Base-by-base conservation (phyloP, 2,797 vertebrate species). In the Protonibea diacanthus region DNA sequence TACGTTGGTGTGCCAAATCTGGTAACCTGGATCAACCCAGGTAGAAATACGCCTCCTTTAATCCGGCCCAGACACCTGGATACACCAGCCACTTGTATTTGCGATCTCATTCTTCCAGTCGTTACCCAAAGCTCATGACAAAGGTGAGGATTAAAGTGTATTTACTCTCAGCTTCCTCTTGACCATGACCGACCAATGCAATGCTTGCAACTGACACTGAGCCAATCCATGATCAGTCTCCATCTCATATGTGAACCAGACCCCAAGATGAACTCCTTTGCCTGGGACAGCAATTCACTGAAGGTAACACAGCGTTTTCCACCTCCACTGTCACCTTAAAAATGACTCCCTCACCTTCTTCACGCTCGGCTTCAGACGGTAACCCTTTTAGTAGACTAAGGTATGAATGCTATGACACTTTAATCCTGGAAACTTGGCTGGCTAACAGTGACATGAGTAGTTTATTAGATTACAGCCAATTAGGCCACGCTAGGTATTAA, bases 391-490 rank as follows among this genome's bases (percentile, higher is more conserved):
- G 17, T 14, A 25, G 61, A 51, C 10, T 20, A 44, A 44, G 18
- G 20, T 33, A 48, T 61, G 47, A 52, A 53, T 4, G 20, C 47
- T 51, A 48, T 25, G 49, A 21, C 42, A 48, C 52, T 27, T 62
- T 62, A 57, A 71, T 63, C 29, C 44, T 48, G 75, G 44, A 70
- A 70, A 57, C 42, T 47, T 55, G 65, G 74, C 64, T 33, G 48
- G 40, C 25, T 15, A 23, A 3, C 52, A 44, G 59, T 64, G 29
- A 51, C 20, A 9, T 15, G 1, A 21, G 2, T 25, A 18, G 42
- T 47, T 48, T 21, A 49, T 48, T n/a, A 68, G 51, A 69, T 57
- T 18, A 42, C 21, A 21, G 29, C 44, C 14, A 21, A 27, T 69
- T 45, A 44, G 23, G 4, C 13, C n/a, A 14, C 2, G 6, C 18